These are phyloP conservation scores for Notarius lentiginosus DNA, from an alignment of 2,113 vertebrate genomes.

Conservation along the genomic window DNA sequence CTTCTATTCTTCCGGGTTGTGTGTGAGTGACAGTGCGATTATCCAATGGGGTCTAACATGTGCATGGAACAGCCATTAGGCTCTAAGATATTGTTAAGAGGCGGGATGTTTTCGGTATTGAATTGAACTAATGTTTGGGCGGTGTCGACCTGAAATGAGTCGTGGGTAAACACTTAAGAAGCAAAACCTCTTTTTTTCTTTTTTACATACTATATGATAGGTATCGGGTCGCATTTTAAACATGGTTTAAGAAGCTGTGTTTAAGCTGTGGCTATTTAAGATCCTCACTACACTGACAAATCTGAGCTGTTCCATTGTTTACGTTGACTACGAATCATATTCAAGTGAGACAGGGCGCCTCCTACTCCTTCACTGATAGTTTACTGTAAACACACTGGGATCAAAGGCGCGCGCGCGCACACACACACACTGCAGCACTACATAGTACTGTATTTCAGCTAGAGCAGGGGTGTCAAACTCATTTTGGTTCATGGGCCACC, in stretches of 20 bases:
- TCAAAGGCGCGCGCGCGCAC: not conserved
- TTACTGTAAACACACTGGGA: conserved; percentile 18
- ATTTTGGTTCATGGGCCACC: too few relatives aligned
- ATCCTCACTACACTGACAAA: not conserved
- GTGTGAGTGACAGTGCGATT: conserved; percentile 49
- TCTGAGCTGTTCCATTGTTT: conserved; percentile 3
- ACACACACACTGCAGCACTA: too few relatives aligned
- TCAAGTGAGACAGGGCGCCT: not conserved
- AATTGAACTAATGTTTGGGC: conserved; percentile 52
- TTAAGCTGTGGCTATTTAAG: not conserved
- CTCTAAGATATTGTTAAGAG: conserved; percentile 2
- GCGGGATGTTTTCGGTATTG: conserved; percentile 42
- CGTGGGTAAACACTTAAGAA: not conserved
- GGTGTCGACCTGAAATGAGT: conserved; percentile 33
- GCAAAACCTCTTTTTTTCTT: not conserved
- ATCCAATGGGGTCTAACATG: conserved; percentile 50
- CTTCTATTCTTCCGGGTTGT: conserved; percentile 63
- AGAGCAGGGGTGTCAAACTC: too few relatives aligned
- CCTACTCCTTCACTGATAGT: not conserved
- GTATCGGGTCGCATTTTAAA: not conserved
- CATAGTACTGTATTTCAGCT: not conserved
- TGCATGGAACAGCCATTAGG: conserved; percentile 37
- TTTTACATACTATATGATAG: not conserved
- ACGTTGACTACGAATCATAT: not conserved
- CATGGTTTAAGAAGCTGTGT: not conserved